phyloP scores from a whole-genome alignment of 2,888 invertebrate species.

The Liodrosophila aerea region DNA sequence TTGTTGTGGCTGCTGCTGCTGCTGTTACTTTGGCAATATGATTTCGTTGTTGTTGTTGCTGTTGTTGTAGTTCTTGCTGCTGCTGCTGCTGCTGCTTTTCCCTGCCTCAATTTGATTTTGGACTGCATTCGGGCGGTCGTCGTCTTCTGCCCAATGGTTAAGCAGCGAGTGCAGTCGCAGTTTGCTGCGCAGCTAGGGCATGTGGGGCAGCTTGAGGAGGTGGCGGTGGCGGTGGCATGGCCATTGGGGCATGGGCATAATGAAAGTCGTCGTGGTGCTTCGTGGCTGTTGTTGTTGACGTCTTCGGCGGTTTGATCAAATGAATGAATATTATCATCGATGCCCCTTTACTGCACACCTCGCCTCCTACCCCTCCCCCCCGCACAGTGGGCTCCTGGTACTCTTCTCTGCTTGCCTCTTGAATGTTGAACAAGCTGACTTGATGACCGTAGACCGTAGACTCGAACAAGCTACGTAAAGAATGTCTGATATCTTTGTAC shows the following conservation, averaged over 20 bases:
- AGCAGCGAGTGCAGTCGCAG: conserved; percentile 10
- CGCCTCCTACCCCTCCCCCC: not conserved
- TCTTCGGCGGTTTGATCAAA: conserved; percentile 78
- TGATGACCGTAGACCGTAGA: conserved; percentile 68
- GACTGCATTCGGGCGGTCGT: conserved; percentile 56
- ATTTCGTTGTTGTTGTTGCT: conserved; percentile 48
- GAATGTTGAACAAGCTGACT: conserved; percentile 70
- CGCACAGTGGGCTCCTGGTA: not conserved
- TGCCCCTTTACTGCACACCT: conserved; percentile 27
- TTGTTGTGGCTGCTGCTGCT: conserved; percentile 41
- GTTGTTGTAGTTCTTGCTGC: conserved; percentile 35
- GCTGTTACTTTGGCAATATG: conserved; percentile 70
- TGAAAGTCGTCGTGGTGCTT: conserved; percentile 62
- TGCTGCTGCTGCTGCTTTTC: conserved; percentile 53
- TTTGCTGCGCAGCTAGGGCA: conserved; percentile 13
- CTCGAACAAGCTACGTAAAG: conserved; percentile 57
- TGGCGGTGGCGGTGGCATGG: conserved; percentile 22
- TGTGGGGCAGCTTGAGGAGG: conserved; percentile 9
- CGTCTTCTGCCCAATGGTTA: conserved; percentile 18
- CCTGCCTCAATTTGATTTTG: conserved; percentile 64
- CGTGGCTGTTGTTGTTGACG: conserved; percentile 56
- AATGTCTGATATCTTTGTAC: conserved; percentile 56
- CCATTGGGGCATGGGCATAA: conserved; percentile 61
- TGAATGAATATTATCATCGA: conserved; percentile 79
- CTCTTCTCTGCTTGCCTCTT: conserved; percentile 23